These are phyloP conservation scores for Psylliodes chrysocephalus DNA, from an alignment of 2,888 invertebrate species.

Conservation along the genomic window DNA sequence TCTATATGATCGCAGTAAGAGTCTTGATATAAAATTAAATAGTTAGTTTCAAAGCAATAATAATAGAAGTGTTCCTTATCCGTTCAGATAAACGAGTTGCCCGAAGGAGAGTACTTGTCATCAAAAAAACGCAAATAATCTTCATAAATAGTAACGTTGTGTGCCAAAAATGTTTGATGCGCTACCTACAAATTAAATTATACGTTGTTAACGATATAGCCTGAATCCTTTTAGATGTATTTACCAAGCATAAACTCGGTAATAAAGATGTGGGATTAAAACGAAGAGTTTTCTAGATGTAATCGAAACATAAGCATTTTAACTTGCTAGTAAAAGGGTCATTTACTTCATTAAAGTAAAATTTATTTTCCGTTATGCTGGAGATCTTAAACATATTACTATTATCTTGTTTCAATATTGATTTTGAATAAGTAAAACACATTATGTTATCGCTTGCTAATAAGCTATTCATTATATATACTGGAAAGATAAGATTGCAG, in stretches of 20 bases:
- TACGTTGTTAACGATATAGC: constrained; percentile 4
- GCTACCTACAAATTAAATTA: constrained; percentile 33
- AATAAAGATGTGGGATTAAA: constrained; percentile 33
- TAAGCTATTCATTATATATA: not conserved
- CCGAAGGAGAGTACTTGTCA: constrained; percentile 33
- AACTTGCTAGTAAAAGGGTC: not conserved
- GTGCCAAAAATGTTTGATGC: constrained; percentile 43
- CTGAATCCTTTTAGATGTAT: constrained; percentile 19
- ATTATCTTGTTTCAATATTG: constrained; percentile 9
- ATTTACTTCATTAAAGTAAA: not conserved
- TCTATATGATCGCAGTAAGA: constrained; percentile 2
- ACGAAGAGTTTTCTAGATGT: constrained; percentile 21
- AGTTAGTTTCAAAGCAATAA: not conserved
- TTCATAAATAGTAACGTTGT: constrained; percentile 40
- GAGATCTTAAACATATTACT: not conserved
- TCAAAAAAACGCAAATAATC: constrained; percentile 39
- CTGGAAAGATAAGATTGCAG: not conserved
- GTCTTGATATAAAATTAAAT: constrained; percentile 1
- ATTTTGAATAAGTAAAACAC: constrained; percentile 9
- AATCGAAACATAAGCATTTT: constrained; percentile 26
- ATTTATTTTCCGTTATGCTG: not conserved
- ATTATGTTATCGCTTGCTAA: constrained; percentile 9
- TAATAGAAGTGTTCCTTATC: not conserved
- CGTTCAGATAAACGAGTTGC: constrained; percentile 24
- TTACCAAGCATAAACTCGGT: constrained; percentile 26